These are phyloP conservation scores for Syrmaticus mikado DNA, from an alignment of 2,113 vertebrate genomes.

Conservation along the genomic window DNA sequence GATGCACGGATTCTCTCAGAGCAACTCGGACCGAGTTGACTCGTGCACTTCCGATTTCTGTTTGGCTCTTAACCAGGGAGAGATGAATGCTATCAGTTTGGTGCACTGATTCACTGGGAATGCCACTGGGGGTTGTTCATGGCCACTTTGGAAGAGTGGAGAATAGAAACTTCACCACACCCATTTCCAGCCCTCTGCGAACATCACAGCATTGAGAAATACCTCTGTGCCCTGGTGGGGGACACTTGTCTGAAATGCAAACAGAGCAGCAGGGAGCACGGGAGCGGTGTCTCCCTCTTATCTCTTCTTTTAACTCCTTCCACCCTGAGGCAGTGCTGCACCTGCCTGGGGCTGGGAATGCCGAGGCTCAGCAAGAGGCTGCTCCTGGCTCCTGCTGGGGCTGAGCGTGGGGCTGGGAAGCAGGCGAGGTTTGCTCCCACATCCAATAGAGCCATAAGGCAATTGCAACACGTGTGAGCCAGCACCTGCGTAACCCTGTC, in stretches of 20 bases:
- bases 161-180: background rate
- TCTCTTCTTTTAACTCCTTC: background rate
- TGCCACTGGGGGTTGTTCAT: background rate
- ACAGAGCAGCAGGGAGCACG: background rate
- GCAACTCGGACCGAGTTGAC: background rate
- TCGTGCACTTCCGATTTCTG: background rate
- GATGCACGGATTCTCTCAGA: background rate
- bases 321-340: background rate
- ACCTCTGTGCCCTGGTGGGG: background rate
- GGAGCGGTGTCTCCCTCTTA: background rate
- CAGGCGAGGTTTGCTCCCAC: background rate
- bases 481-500: background rate
- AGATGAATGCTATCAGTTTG: background rate
- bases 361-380: accelerated
- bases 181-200: background rate
- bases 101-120: background rate
- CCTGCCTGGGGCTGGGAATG: background rate
- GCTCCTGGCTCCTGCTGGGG: background rate
- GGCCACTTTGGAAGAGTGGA: background rate
- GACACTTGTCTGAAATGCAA: background rate
- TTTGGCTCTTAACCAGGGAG: background rate
- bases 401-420: no score
- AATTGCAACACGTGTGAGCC: background rate
- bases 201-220: constrained; percentile 24
- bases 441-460: background rate